Percentiles rank a stretch among this genome's conserved stretches.
phyloP scores from a whole-genome alignment of 2,113 vertebrate genomes.

The Dicentrarchus labrax region DNA sequence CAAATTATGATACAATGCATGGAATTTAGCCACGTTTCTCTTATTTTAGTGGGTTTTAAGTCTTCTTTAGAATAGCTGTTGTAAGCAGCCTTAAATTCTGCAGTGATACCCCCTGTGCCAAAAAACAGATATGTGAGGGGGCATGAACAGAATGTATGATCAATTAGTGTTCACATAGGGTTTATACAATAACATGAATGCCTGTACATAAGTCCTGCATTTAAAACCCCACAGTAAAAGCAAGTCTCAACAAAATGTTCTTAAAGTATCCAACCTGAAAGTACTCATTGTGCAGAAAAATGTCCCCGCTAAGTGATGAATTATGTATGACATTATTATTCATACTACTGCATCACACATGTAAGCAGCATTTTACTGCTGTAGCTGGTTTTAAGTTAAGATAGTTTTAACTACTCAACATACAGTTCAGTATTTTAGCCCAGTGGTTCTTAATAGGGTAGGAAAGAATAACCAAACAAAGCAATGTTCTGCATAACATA shows the following conservation, averaged over 20 bases:
- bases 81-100: background rate
- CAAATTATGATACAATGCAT: background rate
- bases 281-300: background rate
- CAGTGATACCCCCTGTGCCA: background rate
- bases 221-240: no score
- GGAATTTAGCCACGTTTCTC: background rate
- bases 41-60: background rate
- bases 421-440: background rate
- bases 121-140: background rate
- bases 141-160: background rate
- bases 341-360: background rate
- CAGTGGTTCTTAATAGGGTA: background rate
- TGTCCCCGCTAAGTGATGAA: background rate
- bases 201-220: background rate
- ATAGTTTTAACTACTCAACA: background rate
- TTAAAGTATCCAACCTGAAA: background rate
- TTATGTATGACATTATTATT: background rate
- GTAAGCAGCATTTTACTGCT: background rate
- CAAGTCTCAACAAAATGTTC: background rate
- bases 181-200: background rate
- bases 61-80: background rate
- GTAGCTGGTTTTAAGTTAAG: background rate
- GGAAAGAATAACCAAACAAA: background rate
- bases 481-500: background rate
- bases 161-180: background rate